phyloP scores from a whole-genome alignment of 1,140 invertebrate genomes.

The Muscidifurax raptorellus region DNA sequence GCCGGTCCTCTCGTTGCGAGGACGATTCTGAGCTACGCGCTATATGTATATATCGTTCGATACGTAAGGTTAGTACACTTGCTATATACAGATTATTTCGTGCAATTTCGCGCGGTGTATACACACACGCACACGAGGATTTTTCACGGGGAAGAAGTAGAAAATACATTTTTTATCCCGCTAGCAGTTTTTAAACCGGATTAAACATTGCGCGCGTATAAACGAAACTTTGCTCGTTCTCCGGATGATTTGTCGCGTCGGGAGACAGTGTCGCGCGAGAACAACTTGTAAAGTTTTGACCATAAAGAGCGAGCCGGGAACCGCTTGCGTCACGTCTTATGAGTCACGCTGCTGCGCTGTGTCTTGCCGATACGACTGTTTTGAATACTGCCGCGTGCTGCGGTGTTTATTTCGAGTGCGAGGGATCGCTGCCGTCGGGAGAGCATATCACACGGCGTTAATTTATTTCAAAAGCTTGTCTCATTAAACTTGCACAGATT shows the following conservation, averaged over 20 bases:
- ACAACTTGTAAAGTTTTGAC: constrained; percentile 59
- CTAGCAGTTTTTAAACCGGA: not conserved
- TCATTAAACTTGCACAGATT: not conserved
- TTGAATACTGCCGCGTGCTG: constrained; percentile 25
- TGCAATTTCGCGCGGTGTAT: not conserved
- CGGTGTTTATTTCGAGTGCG: constrained; percentile 30
- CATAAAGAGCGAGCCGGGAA: constrained; percentile 64
- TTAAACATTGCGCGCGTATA: not conserved
- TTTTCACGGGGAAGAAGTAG: no score
- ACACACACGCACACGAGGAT: not conserved
- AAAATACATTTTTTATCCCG: no score
- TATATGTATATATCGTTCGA: no score
- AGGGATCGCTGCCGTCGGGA: constrained; percentile 4
- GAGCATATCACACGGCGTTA: not conserved
- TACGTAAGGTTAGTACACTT: not conserved
- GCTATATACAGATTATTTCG: no score
- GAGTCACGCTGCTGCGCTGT: constrained; percentile 60
- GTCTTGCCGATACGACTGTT: constrained; percentile 46
- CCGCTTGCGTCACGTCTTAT: constrained; percentile 65
- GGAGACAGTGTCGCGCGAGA: not conserved
- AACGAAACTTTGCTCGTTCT: constrained; percentile 25
- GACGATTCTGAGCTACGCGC: constrained; percentile 54
- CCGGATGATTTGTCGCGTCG: constrained; percentile 25
- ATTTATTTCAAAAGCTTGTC: not conserved
- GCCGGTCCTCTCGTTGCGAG: constrained; percentile 63